A percentile compares a stretch with the other conserved stretches of the same genome.
These are phyloP conservation scores for Alcedo atthis DNA, from an alignment of 2,797 vertebrate species.

Conservation along the genomic window DNA sequence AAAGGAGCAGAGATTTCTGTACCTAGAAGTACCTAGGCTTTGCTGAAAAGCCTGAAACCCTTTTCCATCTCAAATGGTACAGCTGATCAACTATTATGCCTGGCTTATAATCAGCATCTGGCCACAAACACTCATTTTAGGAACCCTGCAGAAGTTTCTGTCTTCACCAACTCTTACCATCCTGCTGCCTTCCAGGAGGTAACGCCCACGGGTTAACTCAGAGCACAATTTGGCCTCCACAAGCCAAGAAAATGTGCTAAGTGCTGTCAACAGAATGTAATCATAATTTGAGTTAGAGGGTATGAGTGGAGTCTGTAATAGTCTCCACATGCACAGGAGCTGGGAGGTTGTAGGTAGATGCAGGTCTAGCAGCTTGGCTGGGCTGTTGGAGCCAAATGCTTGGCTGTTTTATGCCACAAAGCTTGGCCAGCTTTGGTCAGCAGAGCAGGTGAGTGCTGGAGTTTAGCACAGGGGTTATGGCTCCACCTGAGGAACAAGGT, in stretches of 20 bases:
- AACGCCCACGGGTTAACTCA: not conserved
- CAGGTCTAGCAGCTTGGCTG: not conserved
- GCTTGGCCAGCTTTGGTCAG: not conserved
- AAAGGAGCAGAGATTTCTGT: not conserved
- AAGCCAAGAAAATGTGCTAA: constrained; percentile 51
- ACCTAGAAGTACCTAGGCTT: not conserved
- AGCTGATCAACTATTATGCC: not conserved
- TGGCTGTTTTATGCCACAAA: not conserved
- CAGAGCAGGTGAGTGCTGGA: not conserved
- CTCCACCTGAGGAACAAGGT: fast-evolving
- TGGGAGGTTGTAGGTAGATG: not conserved
- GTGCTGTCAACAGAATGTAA: constrained; percentile 52
- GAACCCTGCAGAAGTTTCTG: constrained; percentile 36
- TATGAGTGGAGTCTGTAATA: not conserved
- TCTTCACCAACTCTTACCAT: constrained; percentile 32
- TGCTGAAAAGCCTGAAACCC: not conserved
- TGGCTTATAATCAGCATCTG: constrained; percentile 23
- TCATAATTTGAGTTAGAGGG: constrained; percentile 14
- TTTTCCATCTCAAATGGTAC: not conserved
- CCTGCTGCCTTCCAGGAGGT: constrained; percentile 42
- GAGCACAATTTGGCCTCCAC: constrained; percentile 8
- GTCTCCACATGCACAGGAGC: not conserved
- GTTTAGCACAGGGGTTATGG: fast-evolving
- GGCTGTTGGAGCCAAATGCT: not conserved
- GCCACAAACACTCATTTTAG: constrained; percentile 28